Conservation (phyloP, 2,797 vertebrate genomes). For the Falco naumanni region DNA sequence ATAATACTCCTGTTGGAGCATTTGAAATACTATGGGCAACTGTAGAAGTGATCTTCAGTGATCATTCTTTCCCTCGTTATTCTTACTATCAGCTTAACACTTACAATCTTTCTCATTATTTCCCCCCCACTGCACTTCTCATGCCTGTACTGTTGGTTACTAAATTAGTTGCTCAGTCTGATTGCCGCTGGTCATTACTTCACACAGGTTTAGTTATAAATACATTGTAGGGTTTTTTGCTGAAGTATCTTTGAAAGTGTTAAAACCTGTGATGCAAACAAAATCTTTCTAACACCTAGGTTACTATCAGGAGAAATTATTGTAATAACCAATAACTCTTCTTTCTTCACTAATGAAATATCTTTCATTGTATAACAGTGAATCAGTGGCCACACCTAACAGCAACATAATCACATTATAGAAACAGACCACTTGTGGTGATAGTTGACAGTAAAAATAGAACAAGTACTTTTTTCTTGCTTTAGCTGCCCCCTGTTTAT, state of each 20-base stretch:
- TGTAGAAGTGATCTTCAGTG: background rate
- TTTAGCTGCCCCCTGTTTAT: background rate
- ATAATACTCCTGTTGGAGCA: background rate
- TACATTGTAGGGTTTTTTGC: rapidly evolving
- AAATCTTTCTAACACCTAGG: background rate
- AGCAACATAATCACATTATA: rapidly evolving
- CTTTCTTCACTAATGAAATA: background rate
- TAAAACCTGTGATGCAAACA: background rate
- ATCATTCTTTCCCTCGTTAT: rapidly evolving
- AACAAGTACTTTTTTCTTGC: background rate
- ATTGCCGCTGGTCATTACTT: background rate
- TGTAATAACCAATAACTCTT: background rate
- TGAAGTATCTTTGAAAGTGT: background rate
- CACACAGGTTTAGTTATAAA: background rate
- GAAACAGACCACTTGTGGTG: background rate
- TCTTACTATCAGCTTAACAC: background rate
- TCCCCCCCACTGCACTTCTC: background rate
- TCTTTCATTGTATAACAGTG: background rate
- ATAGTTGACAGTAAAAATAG: background rate
- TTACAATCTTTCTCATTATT: background rate
- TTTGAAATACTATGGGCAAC: background rate
- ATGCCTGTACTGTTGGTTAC: rapidly evolving
- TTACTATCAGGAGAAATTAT: background rate
- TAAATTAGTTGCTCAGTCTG: background rate
- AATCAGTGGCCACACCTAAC: background rate